Base-by-base conservation (phyloP, 2,888 invertebrate species). In the Cynaeus angustus region DNA sequence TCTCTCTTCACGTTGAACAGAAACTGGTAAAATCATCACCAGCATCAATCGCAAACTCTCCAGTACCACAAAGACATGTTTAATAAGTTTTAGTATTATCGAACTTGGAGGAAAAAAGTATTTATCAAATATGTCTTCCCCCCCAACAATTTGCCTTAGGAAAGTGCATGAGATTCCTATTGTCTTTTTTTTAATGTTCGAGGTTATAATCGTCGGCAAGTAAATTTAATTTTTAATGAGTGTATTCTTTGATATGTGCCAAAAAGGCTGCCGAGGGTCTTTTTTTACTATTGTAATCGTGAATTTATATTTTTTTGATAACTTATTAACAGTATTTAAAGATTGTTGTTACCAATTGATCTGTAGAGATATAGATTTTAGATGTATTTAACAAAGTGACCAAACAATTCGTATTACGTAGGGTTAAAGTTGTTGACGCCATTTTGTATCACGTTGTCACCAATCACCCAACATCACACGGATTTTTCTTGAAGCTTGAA, bases 1-100 rank as follows among this genome's bases (percentile, higher is more conserved):
- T 85, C 86, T 90, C 67, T 71, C 71, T 75, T 88, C 89, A 84
- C 88, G 88, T 86, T 89, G 89, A 90, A 82, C 78, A 82, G 66
- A 78, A 77, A 70, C 74, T 80, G 53, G 76, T 79, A 33, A 79
- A 78, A 67, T 82, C 81, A 9, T 74, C 81, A 55, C 82, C 82
- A 65, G 76, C 81, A 52, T 82, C 82, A 30, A 77, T 81, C 61
- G 77, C 77, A 50, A 82, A 79, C 72, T 82, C 82, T 33, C 82
- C 82, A 9, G 75, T 82, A 71, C 80, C 79, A 58, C 78, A 77
- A 69, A 78, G 80, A 73, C 79, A 79, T 69, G 76, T 77, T 72
- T 78, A 74, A 80, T 74, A 74, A 76, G 71, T 74, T 53, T 58
- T 70, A 70, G 70, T 71, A 72, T 73, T 70, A 52, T 21, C 8